These are phyloP conservation scores for Rhinichthys klamathensis DNA, from an alignment of 2,113 vertebrate species.

Conservation along the genomic window DNA sequence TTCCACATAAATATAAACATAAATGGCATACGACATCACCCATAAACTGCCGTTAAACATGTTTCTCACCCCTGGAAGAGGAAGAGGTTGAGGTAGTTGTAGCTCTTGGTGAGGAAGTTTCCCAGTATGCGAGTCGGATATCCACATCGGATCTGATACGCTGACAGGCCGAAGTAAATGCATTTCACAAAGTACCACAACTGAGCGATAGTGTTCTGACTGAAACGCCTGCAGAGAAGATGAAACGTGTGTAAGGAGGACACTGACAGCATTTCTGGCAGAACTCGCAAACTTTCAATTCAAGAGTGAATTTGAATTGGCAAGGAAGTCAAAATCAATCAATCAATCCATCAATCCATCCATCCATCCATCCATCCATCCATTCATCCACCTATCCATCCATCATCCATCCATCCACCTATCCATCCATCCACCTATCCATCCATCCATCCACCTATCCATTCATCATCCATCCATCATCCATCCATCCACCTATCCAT, in stretches of 20 bases:
- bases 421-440: no score
- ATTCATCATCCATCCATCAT: no score
- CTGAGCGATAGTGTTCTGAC: constrained; percentile 93
- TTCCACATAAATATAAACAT: neutral
- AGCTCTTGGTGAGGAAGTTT: constrained; percentile 99
- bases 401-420: no score
- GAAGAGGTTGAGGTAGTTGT: constrained; percentile 98
- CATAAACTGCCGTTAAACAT: neutral
- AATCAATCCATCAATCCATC: no score
- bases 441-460: no score
- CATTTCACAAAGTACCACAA: constrained; percentile 99
- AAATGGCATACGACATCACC: neutral
- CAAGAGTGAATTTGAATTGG: no score
- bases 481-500: no score
- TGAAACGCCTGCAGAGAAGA: constrained; percentile 86
- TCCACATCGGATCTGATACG: constrained; percentile 98
- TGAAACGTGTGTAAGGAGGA: neutral
- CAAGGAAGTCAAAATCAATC: no score
- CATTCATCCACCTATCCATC: no score
- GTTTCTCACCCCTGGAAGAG: constrained; percentile 95
- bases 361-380: no score
- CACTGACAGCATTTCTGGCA: neutral
- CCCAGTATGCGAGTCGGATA: constrained; percentile 97
- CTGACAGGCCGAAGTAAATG: constrained; percentile 96
- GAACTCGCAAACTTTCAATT: no score